Evolutionary conservation across 1,140 invertebrate genomes (phyloP), one percentile per base, ranked within the genome.

Genomic region (Bombyx mandarina): DNA sequence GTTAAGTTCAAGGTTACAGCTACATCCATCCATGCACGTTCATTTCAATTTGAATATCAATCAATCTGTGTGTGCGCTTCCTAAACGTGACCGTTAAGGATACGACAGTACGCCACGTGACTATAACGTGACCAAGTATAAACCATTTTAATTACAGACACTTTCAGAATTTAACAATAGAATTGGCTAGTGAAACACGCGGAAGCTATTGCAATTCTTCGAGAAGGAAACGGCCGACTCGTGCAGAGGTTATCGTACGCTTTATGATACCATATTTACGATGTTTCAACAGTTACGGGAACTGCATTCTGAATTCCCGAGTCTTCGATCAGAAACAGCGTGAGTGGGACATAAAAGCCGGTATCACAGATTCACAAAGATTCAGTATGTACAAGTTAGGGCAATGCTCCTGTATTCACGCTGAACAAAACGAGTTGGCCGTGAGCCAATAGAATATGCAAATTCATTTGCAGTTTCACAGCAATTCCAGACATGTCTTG

Each of bases 381-480:
- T 35, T 35, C 26, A 35, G 26, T 35, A 35, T 35, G 26, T 35
- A 49, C 48, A 51, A 3, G 8, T 51, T 35, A 44, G 52, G 52
- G 43, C 43, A 43, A 54, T 45, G 54, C 44, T 3, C 12, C 8
- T 12, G 26, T 35, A 8, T 35, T 51, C 42, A 51, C 26, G 50
- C 50, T 35, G 42, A 51, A 71, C 69, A 66, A 58, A 57, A 65
- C 46, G 7, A 10, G 52, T 65, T 82, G 79, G 77, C 76, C 49
- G 5, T 7, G 1, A 45, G 76, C 79, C 79, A 80, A 60, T 8
- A 49, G 57, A 75, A 72, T 70, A 75, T 81, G 79, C 78, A 79
- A 69, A 79, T 71, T 81, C 73, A 77, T 79, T 73, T 74, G 75
- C 76, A 75, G 66, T 73, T 52, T 67, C 60, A 61, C 59, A 52